Conservation (phyloP, 2,113 vertebrate genomes). For the Tringa solitaria region DNA sequence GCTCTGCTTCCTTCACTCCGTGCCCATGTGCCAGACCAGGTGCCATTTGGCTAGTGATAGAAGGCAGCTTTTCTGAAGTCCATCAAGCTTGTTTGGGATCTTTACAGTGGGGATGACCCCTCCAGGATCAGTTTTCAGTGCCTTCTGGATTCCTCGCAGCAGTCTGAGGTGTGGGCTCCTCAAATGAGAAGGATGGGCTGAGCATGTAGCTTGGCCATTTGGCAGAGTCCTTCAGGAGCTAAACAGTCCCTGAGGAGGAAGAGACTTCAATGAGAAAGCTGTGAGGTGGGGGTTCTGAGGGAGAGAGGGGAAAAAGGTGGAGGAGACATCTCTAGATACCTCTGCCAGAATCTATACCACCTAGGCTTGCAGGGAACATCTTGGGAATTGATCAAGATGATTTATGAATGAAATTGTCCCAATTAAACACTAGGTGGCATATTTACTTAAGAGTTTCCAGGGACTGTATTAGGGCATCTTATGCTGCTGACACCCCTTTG, state of each 20-base stretch:
- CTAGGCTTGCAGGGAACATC: neutral
- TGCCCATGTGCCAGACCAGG: neutral
- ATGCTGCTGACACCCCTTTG: neutral
- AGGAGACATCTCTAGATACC: neutral
- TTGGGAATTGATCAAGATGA: neutral
- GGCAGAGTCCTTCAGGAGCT: neutral
- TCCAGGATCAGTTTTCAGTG: neutral
- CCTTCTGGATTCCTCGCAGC: neutral
- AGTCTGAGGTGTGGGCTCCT: neutral
- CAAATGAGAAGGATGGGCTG: neutral
- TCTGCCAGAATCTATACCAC: neutral
- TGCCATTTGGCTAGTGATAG: neutral
- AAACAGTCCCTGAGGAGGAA: neutral
- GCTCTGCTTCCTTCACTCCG: neutral
- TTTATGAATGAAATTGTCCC: constrained; percentile 40
- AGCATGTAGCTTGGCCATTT: neutral
- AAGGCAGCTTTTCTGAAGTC: neutral
- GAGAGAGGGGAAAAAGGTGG: fast-evolving
- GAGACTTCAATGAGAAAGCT: neutral
- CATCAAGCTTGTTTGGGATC: neutral
- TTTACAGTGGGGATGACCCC: fast-evolving
- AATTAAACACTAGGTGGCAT: constrained; percentile 68
- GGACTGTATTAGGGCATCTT: neutral
- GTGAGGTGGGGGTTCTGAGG: neutral
- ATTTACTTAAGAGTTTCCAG: constrained; percentile 53